Evolutionary conservation across 2,888 invertebrate species (phyloP).

Genomic region (Sphaerophoria rueppellii): DNA sequence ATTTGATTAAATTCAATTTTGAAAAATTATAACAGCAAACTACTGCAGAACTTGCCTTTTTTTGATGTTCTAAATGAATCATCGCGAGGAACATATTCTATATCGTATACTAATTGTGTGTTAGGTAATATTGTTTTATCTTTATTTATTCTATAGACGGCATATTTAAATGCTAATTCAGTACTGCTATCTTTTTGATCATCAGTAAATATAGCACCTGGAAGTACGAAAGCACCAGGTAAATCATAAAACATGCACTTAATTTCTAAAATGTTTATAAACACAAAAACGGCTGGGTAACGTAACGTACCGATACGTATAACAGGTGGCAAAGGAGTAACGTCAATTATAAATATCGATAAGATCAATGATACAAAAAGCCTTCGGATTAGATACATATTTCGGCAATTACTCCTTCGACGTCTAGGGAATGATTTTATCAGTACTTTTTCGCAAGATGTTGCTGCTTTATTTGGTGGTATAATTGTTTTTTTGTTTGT

Average conservation of each 20-base stretch:
- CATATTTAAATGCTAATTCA: conserved; percentile 96
- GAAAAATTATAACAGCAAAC: background rate
- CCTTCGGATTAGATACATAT: conserved; percentile 34
- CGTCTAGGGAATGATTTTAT: conserved; percentile 2
- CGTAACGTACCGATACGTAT: conserved; percentile 85
- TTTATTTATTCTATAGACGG: conserved; percentile 96
- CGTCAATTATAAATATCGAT: conserved; percentile 76
- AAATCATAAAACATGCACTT: background rate
- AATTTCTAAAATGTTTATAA: no score
- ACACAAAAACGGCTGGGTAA: background rate
- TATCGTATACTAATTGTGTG: conserved; percentile 95
- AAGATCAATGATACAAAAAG: conserved; percentile 60
- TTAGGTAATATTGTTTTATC: conserved; percentile 92
- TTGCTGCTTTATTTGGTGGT: background rate
- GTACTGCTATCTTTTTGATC: conserved; percentile 93
- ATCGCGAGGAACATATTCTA: conserved; percentile 93
- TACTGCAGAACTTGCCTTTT: conserved; percentile 88
- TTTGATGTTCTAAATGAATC: conserved; percentile 96
- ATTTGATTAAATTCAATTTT: no score
- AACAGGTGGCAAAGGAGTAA: conserved; percentile 85
- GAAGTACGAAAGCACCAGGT: conserved; percentile 71
- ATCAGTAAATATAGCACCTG: conserved; percentile 96
- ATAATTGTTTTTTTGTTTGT: background rate
- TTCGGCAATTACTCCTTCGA: conserved; percentile 15
- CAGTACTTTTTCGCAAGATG: background rate